Percentiles rank a stretch among this genome's conserved stretches.
Evolutionary conservation across 2,888 invertebrate genomes (phyloP).

Genomic region (Plusia festucae): DNA sequence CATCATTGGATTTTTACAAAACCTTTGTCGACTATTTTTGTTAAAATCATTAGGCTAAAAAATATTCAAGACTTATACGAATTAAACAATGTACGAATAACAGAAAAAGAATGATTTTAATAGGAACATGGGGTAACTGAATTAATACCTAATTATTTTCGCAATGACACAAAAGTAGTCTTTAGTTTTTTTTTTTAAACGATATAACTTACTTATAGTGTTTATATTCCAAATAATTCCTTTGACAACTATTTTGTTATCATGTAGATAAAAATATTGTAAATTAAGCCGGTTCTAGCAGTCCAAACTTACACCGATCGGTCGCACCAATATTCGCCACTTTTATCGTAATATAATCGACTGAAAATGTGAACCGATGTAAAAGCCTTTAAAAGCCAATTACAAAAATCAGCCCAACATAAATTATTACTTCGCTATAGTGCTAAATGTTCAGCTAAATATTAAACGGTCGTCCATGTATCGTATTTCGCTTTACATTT

Average conservation of each 20-base stretch:
- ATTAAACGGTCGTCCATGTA: constrained; percentile 73
- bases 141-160: too few relatives aligned
- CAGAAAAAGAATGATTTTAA: too few relatives aligned
- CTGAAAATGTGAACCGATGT: constrained; percentile 1
- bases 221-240: too few relatives aligned
- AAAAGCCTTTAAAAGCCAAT: constrained; percentile 13
- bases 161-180: too few relatives aligned
- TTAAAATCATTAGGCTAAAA: too few relatives aligned
- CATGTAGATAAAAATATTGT: neutral
- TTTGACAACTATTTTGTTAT: too few relatives aligned
- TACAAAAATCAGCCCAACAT: constrained; percentile 9
- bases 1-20: neutral
- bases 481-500: constrained; percentile 72
- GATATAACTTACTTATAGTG: too few relatives aligned
- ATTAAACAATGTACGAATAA: too few relatives aligned
- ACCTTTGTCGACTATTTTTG: neutral
- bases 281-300: neutral
- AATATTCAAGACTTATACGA: too few relatives aligned
- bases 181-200: too few relatives aligned
- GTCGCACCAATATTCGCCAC: neutral
- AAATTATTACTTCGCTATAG: constrained; percentile 22
- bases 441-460: constrained; percentile 67
- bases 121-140: too few relatives aligned
- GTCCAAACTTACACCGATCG: neutral
- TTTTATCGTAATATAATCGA: neutral